phyloP scores from a whole-genome alignment of 1,140 invertebrate species.

The Limonius californicus region DNA sequence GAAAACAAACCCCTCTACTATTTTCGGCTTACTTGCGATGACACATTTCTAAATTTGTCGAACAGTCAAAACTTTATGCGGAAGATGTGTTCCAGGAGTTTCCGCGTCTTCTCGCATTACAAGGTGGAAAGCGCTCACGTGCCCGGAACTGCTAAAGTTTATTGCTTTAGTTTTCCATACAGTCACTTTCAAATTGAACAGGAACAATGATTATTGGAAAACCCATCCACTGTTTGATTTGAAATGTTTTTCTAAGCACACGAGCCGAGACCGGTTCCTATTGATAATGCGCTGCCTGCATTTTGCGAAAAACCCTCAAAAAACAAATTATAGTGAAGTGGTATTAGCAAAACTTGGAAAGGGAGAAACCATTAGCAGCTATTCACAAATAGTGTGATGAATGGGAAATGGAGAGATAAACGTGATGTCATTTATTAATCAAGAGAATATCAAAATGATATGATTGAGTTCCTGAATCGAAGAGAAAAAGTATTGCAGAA shows the following conservation, averaged over 20 bases:
- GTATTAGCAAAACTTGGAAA: background rate
- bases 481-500: background rate
- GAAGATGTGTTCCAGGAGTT: no score
- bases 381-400: background rate
- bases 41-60: no score
- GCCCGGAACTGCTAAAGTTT: slow-evolving; percentile 28
- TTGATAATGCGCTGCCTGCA: slow-evolving; percentile 31
- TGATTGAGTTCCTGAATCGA: background rate
- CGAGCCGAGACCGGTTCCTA: slow-evolving; percentile 34
- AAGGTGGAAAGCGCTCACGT: slow-evolving; percentile 26
- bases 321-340: background rate
- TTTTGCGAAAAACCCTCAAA: slow-evolving; percentile 15
- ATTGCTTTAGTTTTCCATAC: slow-evolving; percentile 31
- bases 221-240: slow-evolving; percentile 27
- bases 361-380: background rate
- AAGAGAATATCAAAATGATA: background rate
- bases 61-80: no score
- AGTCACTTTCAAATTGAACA: slow-evolving; percentile 22
- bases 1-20: no score
- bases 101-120: no score
- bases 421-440: background rate
- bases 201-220: slow-evolving; percentile 34
- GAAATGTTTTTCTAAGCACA: slow-evolving; percentile 21
- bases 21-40: no score
- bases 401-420: background rate